phyloP scores from a whole-genome alignment of 1,140 invertebrate species.

The Nephila pilipes region DNA sequence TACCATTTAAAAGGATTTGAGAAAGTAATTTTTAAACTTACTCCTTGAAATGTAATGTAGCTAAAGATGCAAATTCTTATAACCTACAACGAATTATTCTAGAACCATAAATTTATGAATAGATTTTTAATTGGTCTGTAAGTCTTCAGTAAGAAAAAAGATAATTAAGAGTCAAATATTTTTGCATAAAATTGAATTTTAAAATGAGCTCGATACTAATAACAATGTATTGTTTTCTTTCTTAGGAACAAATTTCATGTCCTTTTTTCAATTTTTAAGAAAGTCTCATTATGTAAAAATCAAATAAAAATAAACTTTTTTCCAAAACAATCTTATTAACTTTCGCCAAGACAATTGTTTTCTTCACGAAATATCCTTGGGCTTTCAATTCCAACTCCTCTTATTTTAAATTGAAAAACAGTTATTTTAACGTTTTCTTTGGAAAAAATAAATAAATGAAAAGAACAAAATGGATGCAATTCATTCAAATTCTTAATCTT shows the following conservation, averaged over 20 bases:
- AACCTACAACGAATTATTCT: too few relatives aligned
- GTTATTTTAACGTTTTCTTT: background rate
- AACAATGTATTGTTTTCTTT: background rate
- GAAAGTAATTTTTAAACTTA: too few relatives aligned
- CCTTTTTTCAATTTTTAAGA: background rate
- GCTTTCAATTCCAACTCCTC: background rate
- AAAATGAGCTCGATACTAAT: too few relatives aligned
- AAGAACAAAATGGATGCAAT: background rate
- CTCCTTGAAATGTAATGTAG: too few relatives aligned
- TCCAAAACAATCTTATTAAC: background rate
- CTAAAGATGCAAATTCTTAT: too few relatives aligned
- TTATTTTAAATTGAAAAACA: slow-evolving; percentile 9
- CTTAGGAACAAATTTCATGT: background rate
- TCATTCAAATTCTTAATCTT: background rate
- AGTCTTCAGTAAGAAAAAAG: too few relatives aligned
- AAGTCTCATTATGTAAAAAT: background rate
- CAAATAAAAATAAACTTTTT: background rate
- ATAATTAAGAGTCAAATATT: too few relatives aligned
- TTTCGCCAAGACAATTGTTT: background rate
- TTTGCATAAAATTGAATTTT: too few relatives aligned
- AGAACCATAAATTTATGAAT: too few relatives aligned
- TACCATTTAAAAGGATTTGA: too few relatives aligned
- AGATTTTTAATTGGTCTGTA: too few relatives aligned
- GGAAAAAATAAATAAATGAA: background rate
- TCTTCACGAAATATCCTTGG: background rate